Evolutionary conservation across 2,888 invertebrate species (phyloP), one percentile per base, ranked within the genome.

Genomic region (Dioctria linearis): DNA sequence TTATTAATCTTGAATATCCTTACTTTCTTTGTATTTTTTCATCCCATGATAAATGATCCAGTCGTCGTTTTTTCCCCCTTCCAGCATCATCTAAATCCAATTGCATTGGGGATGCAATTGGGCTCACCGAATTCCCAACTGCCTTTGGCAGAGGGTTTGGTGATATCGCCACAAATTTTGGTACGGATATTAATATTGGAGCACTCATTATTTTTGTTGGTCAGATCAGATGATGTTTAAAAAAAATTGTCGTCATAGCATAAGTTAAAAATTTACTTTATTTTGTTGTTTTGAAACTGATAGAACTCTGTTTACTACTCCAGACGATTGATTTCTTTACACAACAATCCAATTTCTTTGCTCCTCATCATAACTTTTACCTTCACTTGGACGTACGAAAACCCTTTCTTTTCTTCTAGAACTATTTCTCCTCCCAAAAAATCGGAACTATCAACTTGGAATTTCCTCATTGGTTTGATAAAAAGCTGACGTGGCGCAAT

Each of bases 1-100:
- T 4, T 39, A 37, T n/a, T 3, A 75, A 61, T 42, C 5, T 40
- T 3, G 4, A n/a, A 42, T 43, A 69, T 76, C 92, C 95, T 91
- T 90, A 96, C 96, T 96, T 96, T 87, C 96, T 91, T 88, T 95
- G 94, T 85, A 96, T 90, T 87, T 96, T 96, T 87, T 96, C 95
- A 86, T 96, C 96, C 93, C 95, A 94, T 81, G 95, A 91, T 63
- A 96, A 89, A 87, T 96, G 96, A 87, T 96, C 96, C 85, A 96
- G 90, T 78, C 95, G 91, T 80, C 96, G 91, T 87, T 96, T 96
- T 83, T 93, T 92, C 2, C 91, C 90, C 69, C 85, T 85, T 2
- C 82, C 81, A 0, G 82, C 43, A 78, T 78, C 78, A n/a, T 65
- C 65, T 8, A 11, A 4, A 0, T 51, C 51, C 3, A 5, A 5